A percentile compares a stretch with the other conserved stretches of the same genome.
phyloP scores from a whole-genome alignment of 2,888 invertebrate genomes.

The Drosophila hawaiiensis region DNA sequence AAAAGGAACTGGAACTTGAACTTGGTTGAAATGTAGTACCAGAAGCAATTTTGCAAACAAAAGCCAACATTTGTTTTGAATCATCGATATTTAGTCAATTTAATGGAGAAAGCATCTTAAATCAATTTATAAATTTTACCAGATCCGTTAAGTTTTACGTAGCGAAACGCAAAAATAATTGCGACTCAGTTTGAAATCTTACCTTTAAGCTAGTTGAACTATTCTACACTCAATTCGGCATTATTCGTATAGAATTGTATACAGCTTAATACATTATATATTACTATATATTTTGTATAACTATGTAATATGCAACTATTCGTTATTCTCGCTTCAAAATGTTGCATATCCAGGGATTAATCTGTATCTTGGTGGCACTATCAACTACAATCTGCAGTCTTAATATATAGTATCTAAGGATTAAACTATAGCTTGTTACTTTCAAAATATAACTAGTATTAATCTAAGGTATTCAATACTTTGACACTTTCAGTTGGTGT shows the following conservation, averaged over 20 bases:
- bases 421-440: neutral
- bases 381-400: neutral
- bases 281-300: neutral
- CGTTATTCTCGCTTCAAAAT: neutral
- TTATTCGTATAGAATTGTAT: neutral
- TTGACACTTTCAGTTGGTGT: slow-evolving; percentile 10
- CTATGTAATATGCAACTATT: neutral
- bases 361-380: neutral
- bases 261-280: neutral
- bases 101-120: too few relatives aligned
- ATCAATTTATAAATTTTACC: too few relatives aligned
- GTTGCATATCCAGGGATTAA: neutral
- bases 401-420: neutral
- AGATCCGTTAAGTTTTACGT: too few relatives aligned
- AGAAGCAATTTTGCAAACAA: too few relatives aligned
- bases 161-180: too few relatives aligned
- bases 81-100: too few relatives aligned
- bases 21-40: too few relatives aligned
- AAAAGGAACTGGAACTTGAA: too few relatives aligned
- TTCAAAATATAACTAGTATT: neutral
- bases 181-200: too few relatives aligned
- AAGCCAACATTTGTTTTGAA: too few relatives aligned
- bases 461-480: neutral
- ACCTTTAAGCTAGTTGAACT: too few relatives aligned
- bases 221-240: neutral